phyloP scores from a whole-genome alignment of 2,888 invertebrate genomes.

The Fragum sueziense region DNA sequence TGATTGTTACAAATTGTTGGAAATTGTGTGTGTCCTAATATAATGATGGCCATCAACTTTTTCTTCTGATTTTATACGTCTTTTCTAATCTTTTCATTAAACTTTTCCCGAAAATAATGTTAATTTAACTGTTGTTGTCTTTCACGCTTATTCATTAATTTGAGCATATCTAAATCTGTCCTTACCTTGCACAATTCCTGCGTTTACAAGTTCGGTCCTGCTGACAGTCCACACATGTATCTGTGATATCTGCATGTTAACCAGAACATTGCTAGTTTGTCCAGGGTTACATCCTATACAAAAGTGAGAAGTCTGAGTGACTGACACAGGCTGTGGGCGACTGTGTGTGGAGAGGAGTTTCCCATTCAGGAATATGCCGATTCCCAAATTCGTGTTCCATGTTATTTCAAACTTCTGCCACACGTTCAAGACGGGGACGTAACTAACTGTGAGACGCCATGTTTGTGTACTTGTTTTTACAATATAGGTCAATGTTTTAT shows the following conservation, averaged over 20 bases:
- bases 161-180: neutral
- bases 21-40: no score
- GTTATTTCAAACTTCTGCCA: constrained; percentile 70
- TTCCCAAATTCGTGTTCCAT: constrained; percentile 64
- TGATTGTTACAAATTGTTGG: no score
- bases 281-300: constrained; percentile 59
- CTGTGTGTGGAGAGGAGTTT: constrained; percentile 58
- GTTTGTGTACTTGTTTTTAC: constrained; percentile 61
- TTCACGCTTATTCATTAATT: neutral
- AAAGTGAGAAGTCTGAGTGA: constrained; percentile 25
- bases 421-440: constrained; percentile 48
- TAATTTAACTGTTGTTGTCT: neutral
- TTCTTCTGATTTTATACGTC: neutral
- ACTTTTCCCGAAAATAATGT: neutral
- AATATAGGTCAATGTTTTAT: constrained; percentile 55
- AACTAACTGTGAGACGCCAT: constrained; percentile 58
- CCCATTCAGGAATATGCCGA: constrained; percentile 60
- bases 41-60: neutral
- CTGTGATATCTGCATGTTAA: constrained; percentile 52
- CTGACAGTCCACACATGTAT: constrained; percentile 59
- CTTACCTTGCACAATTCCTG: constrained; percentile 45
- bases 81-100: neutral
- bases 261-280: constrained; percentile 12
- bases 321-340: constrained; percentile 35
- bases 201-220: constrained; percentile 59